Conservation (phyloP, 2,113 vertebrate genomes). For the Ginglymostoma cirratum region DNA sequence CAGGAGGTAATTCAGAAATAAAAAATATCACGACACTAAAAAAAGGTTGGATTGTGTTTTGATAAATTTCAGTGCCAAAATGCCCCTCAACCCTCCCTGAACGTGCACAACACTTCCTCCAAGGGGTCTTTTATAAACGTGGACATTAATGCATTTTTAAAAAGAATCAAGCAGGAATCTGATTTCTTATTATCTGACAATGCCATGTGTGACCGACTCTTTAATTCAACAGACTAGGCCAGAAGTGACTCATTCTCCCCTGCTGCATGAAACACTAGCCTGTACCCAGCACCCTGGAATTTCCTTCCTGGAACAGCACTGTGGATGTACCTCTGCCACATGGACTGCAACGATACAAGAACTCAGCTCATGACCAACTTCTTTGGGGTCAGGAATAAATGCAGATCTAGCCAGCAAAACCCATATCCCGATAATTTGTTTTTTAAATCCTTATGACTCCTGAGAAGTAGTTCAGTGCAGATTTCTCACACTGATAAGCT, state of each 20-base stretch:
- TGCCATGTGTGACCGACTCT: not conserved
- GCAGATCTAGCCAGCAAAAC: not conserved
- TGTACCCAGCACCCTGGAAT: not conserved
- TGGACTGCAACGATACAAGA: not conserved
- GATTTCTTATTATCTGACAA: not conserved
- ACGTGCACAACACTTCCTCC: not conserved
- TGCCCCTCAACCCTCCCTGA: not conserved
- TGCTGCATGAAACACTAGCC: not conserved
- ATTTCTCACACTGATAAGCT: not conserved
- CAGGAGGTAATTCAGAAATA: not conserved
- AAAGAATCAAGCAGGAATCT: not conserved
- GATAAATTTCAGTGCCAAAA: not conserved
- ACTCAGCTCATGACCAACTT: not conserved
- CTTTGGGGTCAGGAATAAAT: not conserved
- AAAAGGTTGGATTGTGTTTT: not conserved
- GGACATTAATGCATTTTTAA: not conserved
- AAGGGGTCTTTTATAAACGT: not conserved
- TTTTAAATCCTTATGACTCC: not conserved
- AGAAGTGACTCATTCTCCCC: not conserved
- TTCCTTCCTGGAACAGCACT: not conserved
- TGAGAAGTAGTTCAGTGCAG: not conserved
- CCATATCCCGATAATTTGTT: not conserved
- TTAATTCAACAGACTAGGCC: not conserved
- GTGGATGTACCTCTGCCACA: not conserved
- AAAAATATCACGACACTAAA: not conserved